Percentiles rank a stretch among this genome's conserved stretches.
These are phyloP conservation scores for Serrognathus titanus DNA, from an alignment of 2,888 invertebrate species.

Conservation along the genomic window DNA sequence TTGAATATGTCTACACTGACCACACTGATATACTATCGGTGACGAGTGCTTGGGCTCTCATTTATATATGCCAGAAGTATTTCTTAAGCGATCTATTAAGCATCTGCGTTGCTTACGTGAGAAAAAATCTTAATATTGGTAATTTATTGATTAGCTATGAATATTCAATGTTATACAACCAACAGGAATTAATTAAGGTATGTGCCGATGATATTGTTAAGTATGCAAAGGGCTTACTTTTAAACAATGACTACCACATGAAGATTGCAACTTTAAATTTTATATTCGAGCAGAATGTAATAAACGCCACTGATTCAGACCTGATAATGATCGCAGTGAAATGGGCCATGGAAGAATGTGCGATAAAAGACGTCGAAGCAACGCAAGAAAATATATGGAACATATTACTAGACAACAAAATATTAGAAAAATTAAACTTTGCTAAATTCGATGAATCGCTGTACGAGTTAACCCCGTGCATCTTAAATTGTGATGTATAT, in stretches of 20 bases:
- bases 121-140: constrained; percentile 54
- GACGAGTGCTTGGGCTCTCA: constrained; percentile 59
- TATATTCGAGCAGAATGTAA: constrained; percentile 52
- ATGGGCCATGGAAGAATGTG: constrained; percentile 56
- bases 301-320: constrained; percentile 55
- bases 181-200: constrained; percentile 50
- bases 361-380: constrained; percentile 45
- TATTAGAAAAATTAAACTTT: constrained; percentile 14
- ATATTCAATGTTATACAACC: constrained; percentile 60
- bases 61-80: constrained; percentile 66
- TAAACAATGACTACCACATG: constrained; percentile 51
- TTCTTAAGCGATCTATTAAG: constrained; percentile 55
- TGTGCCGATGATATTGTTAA: constrained; percentile 57
- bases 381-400: constrained; percentile 50
- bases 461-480: constrained; percentile 2
- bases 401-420: constrained; percentile 41
- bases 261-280: constrained; percentile 51
- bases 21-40: constrained; percentile 54
- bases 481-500: constrained; percentile 4
- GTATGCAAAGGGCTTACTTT: constrained; percentile 55
- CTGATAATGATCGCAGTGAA: constrained; percentile 54
- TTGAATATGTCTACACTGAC: constrained; percentile 63
- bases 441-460: constrained; percentile 5
- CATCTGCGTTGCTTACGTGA: constrained; percentile 54
- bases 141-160: constrained; percentile 59